Conservation (phyloP, 2,113 vertebrate species). For the Chauna torquata region DNA sequence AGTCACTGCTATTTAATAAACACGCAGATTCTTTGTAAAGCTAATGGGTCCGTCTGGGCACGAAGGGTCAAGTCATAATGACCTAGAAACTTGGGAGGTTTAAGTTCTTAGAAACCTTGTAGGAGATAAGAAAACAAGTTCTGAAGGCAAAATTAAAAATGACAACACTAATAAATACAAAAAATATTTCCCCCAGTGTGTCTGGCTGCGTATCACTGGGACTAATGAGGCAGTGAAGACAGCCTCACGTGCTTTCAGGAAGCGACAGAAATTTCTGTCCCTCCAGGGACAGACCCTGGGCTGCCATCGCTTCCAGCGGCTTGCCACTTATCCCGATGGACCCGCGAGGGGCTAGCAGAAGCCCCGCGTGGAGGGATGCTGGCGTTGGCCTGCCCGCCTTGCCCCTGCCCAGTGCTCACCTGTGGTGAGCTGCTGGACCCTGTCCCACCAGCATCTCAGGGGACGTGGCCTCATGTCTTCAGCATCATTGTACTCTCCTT, state of each 20-base stretch:
- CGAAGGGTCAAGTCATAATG: neutral
- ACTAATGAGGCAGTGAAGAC: neutral
- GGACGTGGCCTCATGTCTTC: fast-evolving
- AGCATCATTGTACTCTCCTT: neutral
- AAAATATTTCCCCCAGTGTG: neutral
- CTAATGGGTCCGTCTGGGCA: neutral
- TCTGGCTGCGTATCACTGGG: neutral
- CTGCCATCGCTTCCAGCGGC: neutral
- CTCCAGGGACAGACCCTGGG: neutral
- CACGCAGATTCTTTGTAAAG: slow-evolving; percentile 6
- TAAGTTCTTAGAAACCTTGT: neutral
- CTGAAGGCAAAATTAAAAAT: neutral
- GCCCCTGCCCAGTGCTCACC: too few relatives aligned
- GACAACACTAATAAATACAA: neutral
- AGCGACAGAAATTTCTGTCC: neutral
- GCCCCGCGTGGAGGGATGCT: neutral
- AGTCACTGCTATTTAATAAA: slow-evolving; percentile 51
- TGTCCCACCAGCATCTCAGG: neutral
- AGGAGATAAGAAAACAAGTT: neutral
- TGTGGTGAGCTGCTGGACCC: neutral
- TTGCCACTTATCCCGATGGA: neutral
- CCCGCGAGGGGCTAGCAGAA: neutral
- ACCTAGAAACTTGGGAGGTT: neutral
- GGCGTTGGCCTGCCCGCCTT: neutral
- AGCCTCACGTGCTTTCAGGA: neutral